Evolutionary conservation across 2,888 invertebrate genomes (phyloP).

Genomic region (Acanthosepion lycidas): DNA sequence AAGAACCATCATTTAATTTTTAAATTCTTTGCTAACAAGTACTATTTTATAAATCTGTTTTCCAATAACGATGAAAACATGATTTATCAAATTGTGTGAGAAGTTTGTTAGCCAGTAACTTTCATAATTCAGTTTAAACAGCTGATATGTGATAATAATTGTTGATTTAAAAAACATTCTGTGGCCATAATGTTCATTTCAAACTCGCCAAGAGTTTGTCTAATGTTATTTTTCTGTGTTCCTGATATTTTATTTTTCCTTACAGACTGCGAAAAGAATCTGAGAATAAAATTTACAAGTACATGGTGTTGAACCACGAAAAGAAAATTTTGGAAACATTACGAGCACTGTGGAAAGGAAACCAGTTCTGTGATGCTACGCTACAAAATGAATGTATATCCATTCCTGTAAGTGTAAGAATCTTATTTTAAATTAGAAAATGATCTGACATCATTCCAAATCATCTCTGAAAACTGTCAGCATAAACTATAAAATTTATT

Average conservation of each 20-base stretch:
- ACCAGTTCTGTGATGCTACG: conserved; percentile 38
- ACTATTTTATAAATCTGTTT: too few relatives aligned
- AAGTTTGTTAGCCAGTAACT: too few relatives aligned
- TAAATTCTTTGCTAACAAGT: too few relatives aligned
- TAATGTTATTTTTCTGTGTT: background rate
- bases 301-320: conserved; percentile 39
- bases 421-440: background rate
- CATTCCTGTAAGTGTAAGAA: conserved; percentile 34
- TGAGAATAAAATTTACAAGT: conserved; percentile 38
- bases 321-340: conserved; percentile 40
- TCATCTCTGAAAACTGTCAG: background rate
- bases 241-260: background rate
- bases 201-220: background rate
- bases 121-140: too few relatives aligned
- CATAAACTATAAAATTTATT: background rate
- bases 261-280: background rate
- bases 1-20: too few relatives aligned
- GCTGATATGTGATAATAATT: too few relatives aligned
- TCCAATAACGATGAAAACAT: too few relatives aligned
- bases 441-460: background rate
- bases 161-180: too few relatives aligned
- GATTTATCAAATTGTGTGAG: too few relatives aligned
- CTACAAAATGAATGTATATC: conserved; percentile 24
- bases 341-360: conserved; percentile 39
- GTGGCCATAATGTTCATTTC: background rate